phyloP scores from a whole-genome alignment of 2,797 vertebrate genomes.

The Columba guinea region DNA sequence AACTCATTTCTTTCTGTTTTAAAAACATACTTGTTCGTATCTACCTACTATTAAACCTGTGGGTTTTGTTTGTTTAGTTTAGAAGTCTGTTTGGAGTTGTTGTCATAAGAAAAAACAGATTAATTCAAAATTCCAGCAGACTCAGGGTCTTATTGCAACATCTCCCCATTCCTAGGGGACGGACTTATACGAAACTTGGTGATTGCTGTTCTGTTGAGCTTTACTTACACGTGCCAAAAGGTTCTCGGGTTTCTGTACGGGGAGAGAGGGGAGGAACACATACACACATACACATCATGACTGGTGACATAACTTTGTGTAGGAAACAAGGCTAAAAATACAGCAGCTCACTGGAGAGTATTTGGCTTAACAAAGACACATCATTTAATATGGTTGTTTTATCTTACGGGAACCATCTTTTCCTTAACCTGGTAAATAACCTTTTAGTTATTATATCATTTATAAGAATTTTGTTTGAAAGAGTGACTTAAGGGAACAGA shows the following conservation, averaged over 20 bases:
- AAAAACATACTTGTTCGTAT: background rate
- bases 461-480: background rate
- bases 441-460: background rate
- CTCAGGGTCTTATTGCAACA: background rate
- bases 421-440: background rate
- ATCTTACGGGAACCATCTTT: background rate
- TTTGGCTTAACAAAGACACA: background rate
- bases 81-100: background rate
- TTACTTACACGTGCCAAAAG: background rate
- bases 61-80: background rate
- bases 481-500: background rate
- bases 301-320: background rate
- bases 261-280: background rate
- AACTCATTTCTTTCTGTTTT: background rate
- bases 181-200: background rate
- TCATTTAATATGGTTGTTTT: background rate
- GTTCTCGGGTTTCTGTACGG: background rate
- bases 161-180: background rate
- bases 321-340: background rate
- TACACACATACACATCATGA: background rate
- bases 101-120: background rate
- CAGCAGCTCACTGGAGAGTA: background rate
- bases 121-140: background rate
- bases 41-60: background rate
- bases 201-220: background rate